Evolutionary conservation across 2,888 invertebrate genomes (phyloP), one percentile per base, ranked within the genome.

Genomic region (Muscina levida): DNA sequence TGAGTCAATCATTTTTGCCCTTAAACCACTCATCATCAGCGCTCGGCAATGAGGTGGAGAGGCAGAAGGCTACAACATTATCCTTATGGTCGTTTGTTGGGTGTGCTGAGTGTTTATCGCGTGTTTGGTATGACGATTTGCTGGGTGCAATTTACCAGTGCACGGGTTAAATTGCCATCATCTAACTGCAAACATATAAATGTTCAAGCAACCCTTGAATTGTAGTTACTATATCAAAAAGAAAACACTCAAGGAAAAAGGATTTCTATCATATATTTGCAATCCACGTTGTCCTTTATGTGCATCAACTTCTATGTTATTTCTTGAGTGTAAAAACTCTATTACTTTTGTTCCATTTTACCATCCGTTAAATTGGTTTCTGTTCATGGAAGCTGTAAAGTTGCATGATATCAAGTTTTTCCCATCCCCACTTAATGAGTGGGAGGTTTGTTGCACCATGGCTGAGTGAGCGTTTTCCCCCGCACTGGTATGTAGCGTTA

Each of bases 361-460:
- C 42, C 53, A 68, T 59, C 85, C 84, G 84, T 86, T 85, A 86
- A 87, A 87, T 87, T 85, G 86, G 85, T 87, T 70, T 59, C 17
- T 87, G 85, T 85, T 83, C 53, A 84, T 84, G 85, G 85, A 88
- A 88, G 88, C 87, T 87, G 88, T 87, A 88, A 88, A 88, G 88
- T 88, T 88, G 87, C 87, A 85, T 85, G 86, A 85, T 86, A 15
- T 71, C 46, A 24, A n/a, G 72, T 65, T 65, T 59, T 66, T 10
- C 39, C 22, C 6, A 73, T 66, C 13, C 44, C 22, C n/a, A 51
- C 8, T 51, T 59, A 24, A 57, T 67, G 51, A 75, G 65, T 77
- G 77, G 72, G 24, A 11, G 4, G 51, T 17, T 17, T 51, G 57
- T 53, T 59, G 51, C 59, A 24, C 39, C 24, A 59, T 19, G 53